These are phyloP conservation scores for Melanogrammus aeglefinus DNA, from an alignment of 2,797 vertebrate species.

Conservation along the genomic window DNA sequence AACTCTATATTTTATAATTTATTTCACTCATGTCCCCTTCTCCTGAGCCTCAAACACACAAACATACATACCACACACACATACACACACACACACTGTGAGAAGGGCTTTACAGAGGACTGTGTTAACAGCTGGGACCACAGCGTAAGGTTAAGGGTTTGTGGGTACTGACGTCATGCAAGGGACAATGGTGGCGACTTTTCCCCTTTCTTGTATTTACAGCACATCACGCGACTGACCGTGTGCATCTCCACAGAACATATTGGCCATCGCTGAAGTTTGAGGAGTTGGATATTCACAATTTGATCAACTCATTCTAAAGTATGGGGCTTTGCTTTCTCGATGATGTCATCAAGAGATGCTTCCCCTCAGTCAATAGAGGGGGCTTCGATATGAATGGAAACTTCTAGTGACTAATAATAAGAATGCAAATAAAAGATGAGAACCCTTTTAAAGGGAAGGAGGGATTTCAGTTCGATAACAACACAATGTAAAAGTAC, in stretches of 20 bases:
- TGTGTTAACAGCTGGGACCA: conserved; percentile 70
- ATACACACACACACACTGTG: conserved; percentile 52
- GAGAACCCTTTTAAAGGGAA: neutral
- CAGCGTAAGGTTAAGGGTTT: conserved; percentile 66
- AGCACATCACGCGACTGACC: conserved; percentile 18
- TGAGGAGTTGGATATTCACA: neutral
- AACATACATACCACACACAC: conserved; percentile 20
- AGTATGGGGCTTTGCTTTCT: neutral
- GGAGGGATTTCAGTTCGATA: neutral
- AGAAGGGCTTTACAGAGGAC: conserved; percentile 67
- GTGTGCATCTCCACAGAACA: neutral
- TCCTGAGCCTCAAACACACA: neutral
- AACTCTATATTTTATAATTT: neutral
- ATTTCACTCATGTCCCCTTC: neutral
- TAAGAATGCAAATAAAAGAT: neutral
- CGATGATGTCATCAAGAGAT: no score
- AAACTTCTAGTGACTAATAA: no score
- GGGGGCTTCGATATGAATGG: no score
- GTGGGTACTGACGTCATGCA: conserved; percentile 62
- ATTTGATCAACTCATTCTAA: neutral
- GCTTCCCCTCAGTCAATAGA: no score
- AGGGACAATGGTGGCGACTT: conserved; percentile 50
- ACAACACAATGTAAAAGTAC: neutral
- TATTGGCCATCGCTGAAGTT: neutral
- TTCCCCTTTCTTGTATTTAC: conserved; percentile 40